Percentiles rank a stretch among this genome's conserved stretches.
Conservation (phyloP, 2,888 invertebrate genomes). For the Apodemia duryi region DNA sequence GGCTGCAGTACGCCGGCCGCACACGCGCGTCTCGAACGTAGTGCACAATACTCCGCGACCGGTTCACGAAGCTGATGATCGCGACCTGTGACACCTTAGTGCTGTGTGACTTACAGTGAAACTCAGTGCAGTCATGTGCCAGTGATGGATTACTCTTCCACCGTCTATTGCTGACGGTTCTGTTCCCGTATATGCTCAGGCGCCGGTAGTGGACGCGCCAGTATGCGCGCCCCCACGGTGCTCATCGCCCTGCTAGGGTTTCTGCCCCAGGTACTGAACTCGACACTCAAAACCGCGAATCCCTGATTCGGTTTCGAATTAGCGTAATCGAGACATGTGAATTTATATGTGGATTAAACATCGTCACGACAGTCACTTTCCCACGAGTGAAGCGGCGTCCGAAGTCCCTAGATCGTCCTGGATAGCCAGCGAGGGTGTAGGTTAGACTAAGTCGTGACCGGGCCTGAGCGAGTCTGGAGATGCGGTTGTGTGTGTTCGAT, state of each 20-base stretch:
- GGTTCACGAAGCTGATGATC: constrained; percentile 67
- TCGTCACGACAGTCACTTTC: constrained; percentile 64
- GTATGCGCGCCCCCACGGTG: constrained; percentile 77
- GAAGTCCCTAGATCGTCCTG: constrained; percentile 56
- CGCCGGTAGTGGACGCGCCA: constrained; percentile 76
- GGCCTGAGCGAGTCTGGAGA: constrained; percentile 51
- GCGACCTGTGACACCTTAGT: constrained; percentile 72
- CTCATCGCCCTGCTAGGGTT: constrained; percentile 78
- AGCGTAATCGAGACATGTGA: constrained; percentile 33
- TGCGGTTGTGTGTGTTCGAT: constrained; percentile 67
- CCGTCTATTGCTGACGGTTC: constrained; percentile 62
- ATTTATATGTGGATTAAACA: constrained; percentile 39
- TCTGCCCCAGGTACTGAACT: constrained; percentile 75
- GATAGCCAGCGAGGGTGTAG: constrained; percentile 61
- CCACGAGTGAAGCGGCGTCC: constrained; percentile 56
- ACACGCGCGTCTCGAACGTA: constrained; percentile 76
- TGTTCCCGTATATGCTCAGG: constrained; percentile 70
- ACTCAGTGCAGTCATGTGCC: constrained; percentile 70
- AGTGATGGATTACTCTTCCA: constrained; percentile 74
- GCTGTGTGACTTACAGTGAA: constrained; percentile 76
- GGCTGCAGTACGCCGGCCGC: constrained; percentile 53
- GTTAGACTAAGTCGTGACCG: constrained; percentile 70
- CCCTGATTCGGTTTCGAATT: constrained; percentile 47
- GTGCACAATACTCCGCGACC: constrained; percentile 69
- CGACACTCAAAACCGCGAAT: constrained; percentile 60